Base-by-base conservation (phyloP, 1,140 invertebrate genomes). In the Drosophila athabasca region DNA sequence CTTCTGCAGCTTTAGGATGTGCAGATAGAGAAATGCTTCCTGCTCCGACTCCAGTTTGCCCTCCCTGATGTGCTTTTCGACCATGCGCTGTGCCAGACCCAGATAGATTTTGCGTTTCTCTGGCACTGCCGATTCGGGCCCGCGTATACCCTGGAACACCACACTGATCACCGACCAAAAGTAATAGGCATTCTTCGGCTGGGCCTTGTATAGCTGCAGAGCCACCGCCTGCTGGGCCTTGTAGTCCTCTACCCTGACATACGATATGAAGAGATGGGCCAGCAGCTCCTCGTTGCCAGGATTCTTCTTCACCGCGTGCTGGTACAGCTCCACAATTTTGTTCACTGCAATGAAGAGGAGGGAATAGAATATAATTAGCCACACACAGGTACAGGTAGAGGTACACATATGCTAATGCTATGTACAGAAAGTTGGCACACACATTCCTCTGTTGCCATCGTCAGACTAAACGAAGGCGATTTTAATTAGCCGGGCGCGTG, bases 111-210 rank as follows among this genome's bases (percentile, higher is more conserved):
- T 94, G 62, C 91, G 92, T 85, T 94, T 95, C 31, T 93, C 92
- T 0, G 87, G 71, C 73, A 94, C 92, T 2, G 92, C 92, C 26
- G 79, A 91, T 31, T 92, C 93, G 13, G 91, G 84, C 0, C 92
- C 92, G 11, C 92, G 87, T n/a, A 93, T 90, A 3, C 90, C 91
- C 65, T 92, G 97, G 93, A 99, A 95, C 15, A 99, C 95, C 89
- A 98, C 95, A 91, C 97, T 98, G 96, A 99, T 99, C 13, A 99
- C 95, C 61, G 96, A 96, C 98, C 98, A 99, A 92, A 98, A 99
- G 91, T 98, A 99, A 92, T 99, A 99, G 0, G 97, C 98, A 92
- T 97, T 98, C 92, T 99, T 99, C 26, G 96, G 95, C 90, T 95
- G 96, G 29, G 97, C 92, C 93, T 98, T 98, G 90, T 98, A 99